Conservation (phyloP, 1,140 invertebrate genomes). For the Tenebrio molitor region DNA sequence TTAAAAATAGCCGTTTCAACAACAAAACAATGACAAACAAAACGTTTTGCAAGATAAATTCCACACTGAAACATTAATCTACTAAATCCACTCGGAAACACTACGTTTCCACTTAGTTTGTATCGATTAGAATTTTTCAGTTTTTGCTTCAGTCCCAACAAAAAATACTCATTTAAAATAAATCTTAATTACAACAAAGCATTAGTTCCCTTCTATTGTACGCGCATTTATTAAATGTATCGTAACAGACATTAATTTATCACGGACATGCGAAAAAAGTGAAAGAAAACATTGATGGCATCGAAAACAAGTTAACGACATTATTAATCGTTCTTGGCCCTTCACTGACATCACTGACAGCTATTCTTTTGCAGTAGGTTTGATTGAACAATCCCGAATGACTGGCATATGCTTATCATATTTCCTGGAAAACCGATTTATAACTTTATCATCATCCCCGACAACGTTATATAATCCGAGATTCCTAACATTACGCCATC, state of each 20-base stretch:
- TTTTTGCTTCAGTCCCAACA: conserved; percentile 1
- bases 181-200: conserved; percentile 39
- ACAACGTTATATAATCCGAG: neutral
- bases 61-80: conserved; percentile 12
- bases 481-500: neutral
- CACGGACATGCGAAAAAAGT: conserved; percentile 33
- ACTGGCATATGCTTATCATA: conserved; percentile 43
- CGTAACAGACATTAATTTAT: conserved; percentile 37
- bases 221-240: conserved; percentile 40
- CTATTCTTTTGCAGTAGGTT: conserved; percentile 16
- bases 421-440: conserved; percentile 32
- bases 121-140: conserved; percentile 34
- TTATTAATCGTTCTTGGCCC: conserved; percentile 42
- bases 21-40: too few relatives aligned
- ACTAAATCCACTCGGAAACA: conserved; percentile 9
- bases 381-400: conserved; percentile 41
- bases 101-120: conserved; percentile 22
- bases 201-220: conserved; percentile 28
- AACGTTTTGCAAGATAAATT: too few relatives aligned
- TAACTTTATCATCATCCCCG: conserved; percentile 13
- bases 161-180: conserved; percentile 35
- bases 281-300: conserved; percentile 38
- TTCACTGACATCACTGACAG: conserved; percentile 34
- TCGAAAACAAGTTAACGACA: conserved; percentile 45
- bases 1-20: too few relatives aligned